These are phyloP conservation scores for Erebia palarica DNA, from an alignment of 2,888 invertebrate genomes.

Conservation along the genomic window DNA sequence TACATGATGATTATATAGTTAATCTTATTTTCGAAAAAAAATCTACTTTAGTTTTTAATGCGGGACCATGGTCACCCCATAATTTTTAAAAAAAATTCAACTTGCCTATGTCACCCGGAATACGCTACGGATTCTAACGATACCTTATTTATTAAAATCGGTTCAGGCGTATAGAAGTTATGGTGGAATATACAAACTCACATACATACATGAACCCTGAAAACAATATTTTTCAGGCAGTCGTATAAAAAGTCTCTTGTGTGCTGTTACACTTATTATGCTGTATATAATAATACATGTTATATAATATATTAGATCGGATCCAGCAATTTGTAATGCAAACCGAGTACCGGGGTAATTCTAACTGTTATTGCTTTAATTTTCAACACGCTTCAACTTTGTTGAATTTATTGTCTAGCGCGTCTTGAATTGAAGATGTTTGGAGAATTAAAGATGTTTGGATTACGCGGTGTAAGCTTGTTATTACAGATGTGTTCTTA, in stretches of 20 bases:
- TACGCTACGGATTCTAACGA: too few relatives aligned
- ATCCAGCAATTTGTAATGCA: slow-evolving; percentile 25
- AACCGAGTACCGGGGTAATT: slow-evolving; percentile 18
- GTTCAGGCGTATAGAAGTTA: too few relatives aligned
- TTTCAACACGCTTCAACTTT: slow-evolving; percentile 21
- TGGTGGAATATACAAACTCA: too few relatives aligned
- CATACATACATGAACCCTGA: too few relatives aligned
- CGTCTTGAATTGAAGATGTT: not conserved
- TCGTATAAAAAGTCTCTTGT: not conserved
- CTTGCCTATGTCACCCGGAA: too few relatives aligned
- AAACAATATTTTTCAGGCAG: too few relatives aligned
- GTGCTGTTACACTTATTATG: not conserved
- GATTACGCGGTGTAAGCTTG: not conserved
- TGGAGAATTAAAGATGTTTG: not conserved
- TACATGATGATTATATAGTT: too few relatives aligned
- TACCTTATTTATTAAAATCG: too few relatives aligned
- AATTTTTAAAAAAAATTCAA: too few relatives aligned
- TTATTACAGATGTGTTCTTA: not conserved
- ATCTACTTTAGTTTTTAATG: too few relatives aligned
- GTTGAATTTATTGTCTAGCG: slow-evolving; percentile 5
- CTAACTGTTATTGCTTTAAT: slow-evolving; percentile 27
- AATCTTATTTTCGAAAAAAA: too few relatives aligned
- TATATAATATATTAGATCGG: slow-evolving; percentile 18
- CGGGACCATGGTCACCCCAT: too few relatives aligned
- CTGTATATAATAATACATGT: slow-evolving; percentile 8